Percentiles rank a stretch among this genome's conserved stretches.
Conservation (phyloP, 2,888 invertebrate genomes). For the Trachelus troglodyta region DNA sequence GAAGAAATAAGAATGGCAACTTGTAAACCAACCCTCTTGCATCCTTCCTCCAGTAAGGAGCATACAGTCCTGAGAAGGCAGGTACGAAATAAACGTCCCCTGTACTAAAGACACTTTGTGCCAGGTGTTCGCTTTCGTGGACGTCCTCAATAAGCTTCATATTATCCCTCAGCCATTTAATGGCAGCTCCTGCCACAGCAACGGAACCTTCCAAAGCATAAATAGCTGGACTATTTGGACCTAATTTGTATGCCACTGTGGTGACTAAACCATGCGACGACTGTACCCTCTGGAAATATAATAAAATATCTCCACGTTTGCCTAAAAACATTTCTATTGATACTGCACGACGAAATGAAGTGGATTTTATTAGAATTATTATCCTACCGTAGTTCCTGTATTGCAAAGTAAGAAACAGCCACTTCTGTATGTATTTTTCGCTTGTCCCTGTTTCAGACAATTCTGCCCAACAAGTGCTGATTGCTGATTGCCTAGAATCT, state of each 20-base stretch:
- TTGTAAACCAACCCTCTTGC: conserved; percentile 81
- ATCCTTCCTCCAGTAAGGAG: conserved; percentile 98
- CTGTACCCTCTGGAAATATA: conserved; percentile 74
- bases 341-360: background rate
- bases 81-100: conserved; percentile 99
- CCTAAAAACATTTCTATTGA: background rate
- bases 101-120: conserved; percentile 84
- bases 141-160: conserved; percentile 85
- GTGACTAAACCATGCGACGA: conserved; percentile 91
- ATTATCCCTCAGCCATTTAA: conserved; percentile 94
- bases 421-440: conserved; percentile 94
- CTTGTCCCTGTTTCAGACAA: conserved; percentile 87
- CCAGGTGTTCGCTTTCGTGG: conserved; percentile 75
- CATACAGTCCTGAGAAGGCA: conserved; percentile 95
- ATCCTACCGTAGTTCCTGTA: conserved; percentile 80
- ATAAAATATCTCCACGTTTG: conserved; percentile 11
- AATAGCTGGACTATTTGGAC: conserved; percentile 80
- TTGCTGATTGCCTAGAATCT: conserved; percentile 97
- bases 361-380: background rate
- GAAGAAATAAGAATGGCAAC: background rate
- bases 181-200: conserved; percentile 91
- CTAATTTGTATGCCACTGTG: conserved; percentile 92
- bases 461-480: conserved; percentile 92
- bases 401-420: conserved; percentile 97
- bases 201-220: conserved; percentile 98